A percentile compares a stretch with the other conserved stretches of the same genome.
phyloP scores from a whole-genome alignment of 2,888 invertebrate genomes.

The Spilosoma lubricipeda region DNA sequence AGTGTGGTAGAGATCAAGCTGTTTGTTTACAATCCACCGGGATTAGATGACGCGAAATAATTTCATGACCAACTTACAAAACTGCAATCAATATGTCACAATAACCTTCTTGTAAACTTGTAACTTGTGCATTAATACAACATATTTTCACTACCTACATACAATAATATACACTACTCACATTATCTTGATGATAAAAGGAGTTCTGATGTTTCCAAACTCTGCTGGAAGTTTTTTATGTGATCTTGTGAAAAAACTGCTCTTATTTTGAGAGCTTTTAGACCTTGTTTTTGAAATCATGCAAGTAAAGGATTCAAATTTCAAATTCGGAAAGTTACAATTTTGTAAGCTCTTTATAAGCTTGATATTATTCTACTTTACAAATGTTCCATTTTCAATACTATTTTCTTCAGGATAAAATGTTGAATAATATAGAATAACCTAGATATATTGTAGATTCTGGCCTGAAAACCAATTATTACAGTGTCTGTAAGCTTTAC shows the following conservation, averaged over 20 bases:
- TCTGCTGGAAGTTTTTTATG: background rate
- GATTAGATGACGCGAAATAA: slow-evolving; percentile 12
- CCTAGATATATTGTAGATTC: background rate
- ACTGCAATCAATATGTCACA: slow-evolving; percentile 29
- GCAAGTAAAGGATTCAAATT: background rate
- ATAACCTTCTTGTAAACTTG: slow-evolving; percentile 4
- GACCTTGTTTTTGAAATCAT: background rate
- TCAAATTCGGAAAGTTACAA: background rate
- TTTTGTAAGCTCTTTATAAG: background rate
- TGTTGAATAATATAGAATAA: background rate
- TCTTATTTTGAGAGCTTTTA: background rate
- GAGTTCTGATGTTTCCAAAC: background rate
- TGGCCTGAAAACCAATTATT: background rate
- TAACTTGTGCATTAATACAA: background rate
- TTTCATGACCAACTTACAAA: slow-evolving; percentile 25
- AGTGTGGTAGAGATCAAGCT: slow-evolving; percentile 17
- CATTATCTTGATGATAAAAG: background rate
- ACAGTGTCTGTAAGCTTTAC: background rate
- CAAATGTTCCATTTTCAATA: background rate
- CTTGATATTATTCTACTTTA: background rate
- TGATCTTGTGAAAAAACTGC: background rate
- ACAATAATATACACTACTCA: background rate
- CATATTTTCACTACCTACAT: background rate
- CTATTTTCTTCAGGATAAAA: background rate
- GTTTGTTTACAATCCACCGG: slow-evolving; percentile 29